Evolutionary conservation across 2,113 vertebrate genomes (phyloP).

Genomic region (Hippoglossus stenolepis): DNA sequence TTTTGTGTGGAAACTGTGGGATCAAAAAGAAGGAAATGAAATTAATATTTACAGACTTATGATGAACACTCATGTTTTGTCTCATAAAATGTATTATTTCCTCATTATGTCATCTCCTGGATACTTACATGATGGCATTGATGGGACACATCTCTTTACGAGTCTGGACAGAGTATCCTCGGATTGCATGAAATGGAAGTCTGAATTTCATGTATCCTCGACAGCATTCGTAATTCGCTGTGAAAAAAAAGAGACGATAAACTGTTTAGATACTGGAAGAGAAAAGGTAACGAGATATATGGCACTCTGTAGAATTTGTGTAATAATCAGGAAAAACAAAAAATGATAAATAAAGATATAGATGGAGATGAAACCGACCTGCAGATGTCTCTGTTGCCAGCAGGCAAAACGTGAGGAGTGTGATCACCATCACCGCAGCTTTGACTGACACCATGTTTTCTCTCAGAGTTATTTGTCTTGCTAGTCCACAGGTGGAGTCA

Average conservation of each 20-base stretch:
- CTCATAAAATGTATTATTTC: neutral
- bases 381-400: slow-evolving; percentile 35
- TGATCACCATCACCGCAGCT: slow-evolving; percentile 25
- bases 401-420: slow-evolving; percentile 46
- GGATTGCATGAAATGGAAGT: slow-evolving; percentile 3
- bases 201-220: slow-evolving; percentile 30
- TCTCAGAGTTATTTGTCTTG: slow-evolving; percentile 2
- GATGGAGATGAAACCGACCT: slow-evolving; percentile 36
- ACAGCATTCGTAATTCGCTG: slow-evolving; percentile 63
- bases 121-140: slow-evolving; percentile 73
- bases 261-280: neutral
- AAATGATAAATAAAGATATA: neutral
- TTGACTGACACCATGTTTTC: slow-evolving; percentile 66
- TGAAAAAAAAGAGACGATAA: neutral
- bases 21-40: slow-evolving; percentile 1
- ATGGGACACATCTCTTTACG: slow-evolving; percentile 56
- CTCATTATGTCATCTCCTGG: neutral
- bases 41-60: neutral
- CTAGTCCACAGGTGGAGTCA: slow-evolving; percentile 30
- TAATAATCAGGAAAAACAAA: neutral
- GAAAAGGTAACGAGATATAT: neutral
- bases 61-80: neutral
- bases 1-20: slow-evolving; percentile 71
- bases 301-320: neutral
- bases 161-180: slow-evolving; percentile 72